phyloP scores from a whole-genome alignment of 2,113 vertebrate genomes.

The Xenopus tropicalis region DNA sequence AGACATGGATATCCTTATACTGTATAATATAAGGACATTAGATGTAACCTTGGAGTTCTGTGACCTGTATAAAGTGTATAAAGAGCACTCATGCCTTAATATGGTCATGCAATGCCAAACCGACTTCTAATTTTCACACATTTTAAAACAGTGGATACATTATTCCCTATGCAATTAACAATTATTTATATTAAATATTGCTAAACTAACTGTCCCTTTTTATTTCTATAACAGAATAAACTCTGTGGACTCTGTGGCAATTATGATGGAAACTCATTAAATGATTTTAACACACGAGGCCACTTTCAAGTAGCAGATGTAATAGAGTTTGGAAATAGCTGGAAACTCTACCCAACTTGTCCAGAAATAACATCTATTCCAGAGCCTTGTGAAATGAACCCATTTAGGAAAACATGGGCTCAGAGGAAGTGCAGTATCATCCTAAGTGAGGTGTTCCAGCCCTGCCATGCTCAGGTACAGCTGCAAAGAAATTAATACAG shows the following conservation, averaged over 20 bases:
- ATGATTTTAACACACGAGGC: conserved; percentile 38
- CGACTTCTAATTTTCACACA: too few species aligned
- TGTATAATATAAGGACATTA: too few species aligned
- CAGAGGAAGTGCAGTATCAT: conserved; percentile 40
- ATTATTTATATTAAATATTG: not conserved
- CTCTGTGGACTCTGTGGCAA: conserved; percentile 49
- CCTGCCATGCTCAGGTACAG: conserved; percentile 38
- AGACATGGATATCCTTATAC: too few species aligned
- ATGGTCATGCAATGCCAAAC: too few species aligned
- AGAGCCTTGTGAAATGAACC: conserved; percentile 43
- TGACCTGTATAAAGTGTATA: too few species aligned
- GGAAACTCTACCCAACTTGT: conserved; percentile 31
- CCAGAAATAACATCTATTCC: not conserved
- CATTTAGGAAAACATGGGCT: conserved; percentile 38
- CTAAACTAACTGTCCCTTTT: not conserved
- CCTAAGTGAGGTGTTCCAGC: conserved; percentile 13
- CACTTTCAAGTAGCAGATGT: conserved; percentile 17
- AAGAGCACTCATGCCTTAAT: too few species aligned
- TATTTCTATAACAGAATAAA: conserved; percentile 9
- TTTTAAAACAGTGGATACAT: too few species aligned
- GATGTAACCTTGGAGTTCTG: too few species aligned
- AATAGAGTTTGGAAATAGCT: conserved; percentile 43
- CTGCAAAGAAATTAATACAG: not conserved
- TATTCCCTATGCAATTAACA: not conserved
- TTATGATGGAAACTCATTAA: conserved; percentile 37